Conservation (phyloP, 2,113 vertebrate genomes). For the Nothocercus julius region DNA sequence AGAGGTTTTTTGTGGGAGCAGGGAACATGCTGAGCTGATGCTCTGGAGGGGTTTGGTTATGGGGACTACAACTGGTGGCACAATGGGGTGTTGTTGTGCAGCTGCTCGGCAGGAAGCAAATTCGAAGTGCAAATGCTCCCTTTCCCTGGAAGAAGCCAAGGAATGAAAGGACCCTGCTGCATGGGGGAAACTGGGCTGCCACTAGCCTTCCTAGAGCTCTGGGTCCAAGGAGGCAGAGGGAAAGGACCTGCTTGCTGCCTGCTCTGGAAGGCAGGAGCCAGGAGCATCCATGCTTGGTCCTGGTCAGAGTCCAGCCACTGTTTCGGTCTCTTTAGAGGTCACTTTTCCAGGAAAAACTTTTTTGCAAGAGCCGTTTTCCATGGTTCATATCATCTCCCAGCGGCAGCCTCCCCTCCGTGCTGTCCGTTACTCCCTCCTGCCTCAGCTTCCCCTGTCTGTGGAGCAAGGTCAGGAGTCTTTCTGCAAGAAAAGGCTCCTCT, state of each 20-base stretch:
- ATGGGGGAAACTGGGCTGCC: neutral
- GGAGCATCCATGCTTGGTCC: neutral
- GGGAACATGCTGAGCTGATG: too few species aligned
- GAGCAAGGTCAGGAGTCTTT: accelerated
- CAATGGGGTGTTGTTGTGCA: neutral
- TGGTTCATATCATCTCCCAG: neutral
- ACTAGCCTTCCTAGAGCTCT: accelerated
- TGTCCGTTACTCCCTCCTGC: neutral
- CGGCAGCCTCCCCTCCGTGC: neutral
- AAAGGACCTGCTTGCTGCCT: accelerated
- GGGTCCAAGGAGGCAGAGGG: neutral
- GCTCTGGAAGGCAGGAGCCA: neutral
- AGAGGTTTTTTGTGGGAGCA: neutral
- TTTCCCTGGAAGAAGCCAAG: neutral
- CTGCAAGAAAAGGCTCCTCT: too few species aligned
- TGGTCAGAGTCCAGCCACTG: neutral
- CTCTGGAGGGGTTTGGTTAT: neutral
- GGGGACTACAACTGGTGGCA: neutral
- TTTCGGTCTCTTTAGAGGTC: neutral
- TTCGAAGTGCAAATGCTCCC: neutral
- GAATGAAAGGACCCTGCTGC: too few species aligned
- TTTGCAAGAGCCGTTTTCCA: neutral
- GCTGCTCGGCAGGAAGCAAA: neutral
- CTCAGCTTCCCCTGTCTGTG: neutral
- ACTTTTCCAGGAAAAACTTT: neutral